Conservation (phyloP, 2,113 vertebrate genomes). For the Grammomys surdaster region DNA sequence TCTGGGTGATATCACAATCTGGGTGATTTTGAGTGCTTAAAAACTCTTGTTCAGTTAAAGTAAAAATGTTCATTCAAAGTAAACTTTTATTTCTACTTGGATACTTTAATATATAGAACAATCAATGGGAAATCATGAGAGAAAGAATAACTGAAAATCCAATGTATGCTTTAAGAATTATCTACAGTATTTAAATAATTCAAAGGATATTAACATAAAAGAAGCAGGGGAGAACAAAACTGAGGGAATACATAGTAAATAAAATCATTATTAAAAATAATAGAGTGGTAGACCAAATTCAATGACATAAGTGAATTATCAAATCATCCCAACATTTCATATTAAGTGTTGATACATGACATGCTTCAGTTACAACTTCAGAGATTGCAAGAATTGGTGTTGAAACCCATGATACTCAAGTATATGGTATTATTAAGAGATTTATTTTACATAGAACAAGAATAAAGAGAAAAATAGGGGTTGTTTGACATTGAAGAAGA, state of each 20-base stretch:
- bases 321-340: neutral
- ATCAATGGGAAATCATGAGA: neutral
- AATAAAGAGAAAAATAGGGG: neutral
- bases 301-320: neutral
- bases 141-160: neutral
- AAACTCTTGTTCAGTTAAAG: neutral
- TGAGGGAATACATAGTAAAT: neutral
- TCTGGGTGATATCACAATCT: neutral
- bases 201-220: neutral
- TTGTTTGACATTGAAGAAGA: neutral
- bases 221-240: neutral
- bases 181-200: constrained; percentile 7
- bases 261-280: neutral
- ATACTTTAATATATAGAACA: constrained; percentile 1
- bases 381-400: neutral
- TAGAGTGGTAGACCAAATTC: neutral
- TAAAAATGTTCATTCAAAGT: neutral
- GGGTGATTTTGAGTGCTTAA: neutral
- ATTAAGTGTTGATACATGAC: neutral
- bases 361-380: neutral
- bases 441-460: neutral
- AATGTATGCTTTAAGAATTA: neutral
- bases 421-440: neutral
- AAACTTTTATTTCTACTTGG: neutral
- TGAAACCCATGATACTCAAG: neutral